Base-by-base conservation (phyloP, 2,113 vertebrate genomes). In the Vanacampus margaritifer region DNA sequence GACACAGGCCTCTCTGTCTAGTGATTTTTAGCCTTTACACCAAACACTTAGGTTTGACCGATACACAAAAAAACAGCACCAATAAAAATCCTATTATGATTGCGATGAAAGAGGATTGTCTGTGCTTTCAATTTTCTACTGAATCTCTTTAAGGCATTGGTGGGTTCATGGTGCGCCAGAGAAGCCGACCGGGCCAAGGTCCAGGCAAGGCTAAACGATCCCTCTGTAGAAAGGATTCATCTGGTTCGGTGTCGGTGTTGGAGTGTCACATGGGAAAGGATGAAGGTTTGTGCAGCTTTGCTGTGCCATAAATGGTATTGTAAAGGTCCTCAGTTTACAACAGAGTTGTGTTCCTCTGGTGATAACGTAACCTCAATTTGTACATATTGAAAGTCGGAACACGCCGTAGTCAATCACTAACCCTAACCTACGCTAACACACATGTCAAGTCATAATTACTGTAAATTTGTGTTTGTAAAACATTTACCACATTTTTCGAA, bases 121-220 rank as follows among this genome's bases (percentile, higher is more conserved):
- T 43, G 12, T 43, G 24, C 26, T 32, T 32, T 57, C 19, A 43
- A 13, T 23, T 45, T 43, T 6, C 14, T 19, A 32, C 63, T 63
- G 9, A 51, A 26, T 53, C 68, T 68, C 19, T 46, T 56, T 10
- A 84, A 96, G 97, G 97, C 64, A 99, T 99, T 62, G 97, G 97
- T 74, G 97, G 97, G 58, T 99, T 99, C 87, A 99, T 99, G 97
- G 97, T 99, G 36, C 95, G 97, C 61, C 97, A 99, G 85, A 93
- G 97, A 79, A 98, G 95, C 85, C 94, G 95, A 75, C 94, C 93
- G 0, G 97, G 94, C 19, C 95, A 96, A 84, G 95, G 94, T 58
- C 96, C 95, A 78, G 93, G 94, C 43, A 99, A 97, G 87, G 89
- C 92, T 53, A 98, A 96, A 81, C 91, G 94, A 68, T 86, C 89